Evolutionary conservation across 1,140 invertebrate genomes (phyloP), one percentile per base, ranked within the genome.

Genomic region (Maconellicoccus hirsutus): DNA sequence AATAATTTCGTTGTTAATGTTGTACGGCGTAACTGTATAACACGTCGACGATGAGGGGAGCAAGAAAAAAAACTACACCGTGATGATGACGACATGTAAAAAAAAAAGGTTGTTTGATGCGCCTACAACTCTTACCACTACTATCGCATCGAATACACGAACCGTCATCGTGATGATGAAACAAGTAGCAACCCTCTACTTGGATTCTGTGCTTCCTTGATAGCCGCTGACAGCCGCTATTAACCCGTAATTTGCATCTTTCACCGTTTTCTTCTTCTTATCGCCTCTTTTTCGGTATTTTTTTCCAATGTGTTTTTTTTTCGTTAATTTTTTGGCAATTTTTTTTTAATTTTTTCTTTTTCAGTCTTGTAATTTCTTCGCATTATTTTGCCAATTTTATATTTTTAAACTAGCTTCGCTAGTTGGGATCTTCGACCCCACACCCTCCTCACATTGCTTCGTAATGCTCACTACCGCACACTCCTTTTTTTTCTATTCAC

Each of bases 1-100:
- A 19, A 52, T 52, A 52, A 52, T 52, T 52, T 52, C n/a, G 42
- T 52, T 52, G 42, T 52, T 52, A 52, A 52, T 52, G 42, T 52
- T 52, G 42, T 52, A 52, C 33, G 14, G 42, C 42, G 42, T 52
- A 52, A 52, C 42, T 52, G 12, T 52, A 52, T 52, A 52, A 52
- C 29, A 52, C 42, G 42, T 52, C 6, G 42, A 52, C 42, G 42
- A 52, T 14, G n/a, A 52, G 42, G 42, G 42, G 12, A 52, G 42
- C 33, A 7, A 6, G 33, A 14, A n/a, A 52, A 52, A 52, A 52
- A 52, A 52, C 29, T 33, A 33, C 29, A 33, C 29, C 29, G 33
- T 38, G n/a, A 19, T 16, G 6, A 52, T 19, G 42, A 52, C n/a
- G 42, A 52, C 42, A 52, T 52, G 42, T 52, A 52, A 19, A 52